phyloP scores from a whole-genome alignment of 1,140 invertebrate species.

The Drosophila parvula region DNA sequence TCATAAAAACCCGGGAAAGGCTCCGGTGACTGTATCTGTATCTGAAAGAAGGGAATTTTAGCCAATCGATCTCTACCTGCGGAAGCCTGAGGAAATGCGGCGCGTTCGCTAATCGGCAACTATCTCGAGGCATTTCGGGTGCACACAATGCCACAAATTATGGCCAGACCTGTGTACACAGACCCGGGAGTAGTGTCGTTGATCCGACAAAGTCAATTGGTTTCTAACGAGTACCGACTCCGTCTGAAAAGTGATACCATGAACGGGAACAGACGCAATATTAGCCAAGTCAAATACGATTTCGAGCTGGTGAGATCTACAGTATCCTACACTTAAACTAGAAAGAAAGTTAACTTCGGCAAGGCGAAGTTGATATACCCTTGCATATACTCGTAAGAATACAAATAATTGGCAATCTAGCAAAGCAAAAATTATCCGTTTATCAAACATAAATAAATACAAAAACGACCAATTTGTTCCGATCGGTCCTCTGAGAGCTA shows the following conservation, averaged over 20 bases:
- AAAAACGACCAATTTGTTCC: too few relatives aligned
- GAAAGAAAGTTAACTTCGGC: too few relatives aligned
- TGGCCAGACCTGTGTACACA: slow-evolving; percentile 49
- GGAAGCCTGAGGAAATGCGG: slow-evolving; percentile 16
- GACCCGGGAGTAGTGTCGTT: slow-evolving; percentile 45
- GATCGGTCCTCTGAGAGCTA: too few relatives aligned
- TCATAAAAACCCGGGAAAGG: slow-evolving; percentile 27
- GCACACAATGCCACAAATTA: slow-evolving; percentile 58
- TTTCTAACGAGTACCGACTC: slow-evolving; percentile 67
- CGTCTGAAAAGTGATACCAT: slow-evolving; percentile 14
- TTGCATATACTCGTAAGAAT: too few relatives aligned
- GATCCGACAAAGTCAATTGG: slow-evolving; percentile 72
- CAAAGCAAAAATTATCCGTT: too few relatives aligned
- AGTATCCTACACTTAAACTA: neutral
- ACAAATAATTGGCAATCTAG: too few relatives aligned
- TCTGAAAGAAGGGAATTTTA: neutral
- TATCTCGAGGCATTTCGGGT: slow-evolving; percentile 5
- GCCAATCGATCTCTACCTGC: slow-evolving; percentile 46
- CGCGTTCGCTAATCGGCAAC: slow-evolving; percentile 52
- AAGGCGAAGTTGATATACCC: too few relatives aligned
- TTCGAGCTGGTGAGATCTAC: neutral
- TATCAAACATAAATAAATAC: too few relatives aligned
- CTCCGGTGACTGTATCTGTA: neutral
- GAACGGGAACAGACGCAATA: slow-evolving; percentile 9
- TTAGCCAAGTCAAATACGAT: neutral